Evolutionary conservation across 2,113 vertebrate genomes (phyloP).

Genomic region (Verasper variegatus): DNA sequence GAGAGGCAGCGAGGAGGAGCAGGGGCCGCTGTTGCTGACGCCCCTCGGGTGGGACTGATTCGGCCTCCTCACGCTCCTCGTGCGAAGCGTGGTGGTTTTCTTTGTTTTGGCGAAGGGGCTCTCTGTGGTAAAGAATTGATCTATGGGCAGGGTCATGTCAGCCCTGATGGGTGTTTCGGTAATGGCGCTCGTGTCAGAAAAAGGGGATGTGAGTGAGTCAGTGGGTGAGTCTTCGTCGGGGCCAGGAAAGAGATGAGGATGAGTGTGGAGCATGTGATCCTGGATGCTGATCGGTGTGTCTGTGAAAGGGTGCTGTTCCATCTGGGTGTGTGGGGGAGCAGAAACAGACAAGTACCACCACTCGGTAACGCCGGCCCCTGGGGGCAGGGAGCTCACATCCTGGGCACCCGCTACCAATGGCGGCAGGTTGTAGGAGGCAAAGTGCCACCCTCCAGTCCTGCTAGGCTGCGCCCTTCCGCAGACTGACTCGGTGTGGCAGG

Average conservation of each 20-base stretch:
- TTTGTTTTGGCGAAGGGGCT: constrained; percentile 56
- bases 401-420: constrained; percentile 57
- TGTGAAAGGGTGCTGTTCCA: constrained; percentile 4
- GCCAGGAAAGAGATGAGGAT: constrained; percentile 26
- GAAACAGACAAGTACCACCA: constrained; percentile 66
- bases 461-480: constrained; percentile 63
- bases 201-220: constrained; percentile 21
- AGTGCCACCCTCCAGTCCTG: constrained; percentile 75
- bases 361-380: constrained; percentile 45
- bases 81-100: constrained; percentile 78
- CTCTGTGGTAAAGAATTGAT: constrained; percentile 61
- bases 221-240: constrained; percentile 18
- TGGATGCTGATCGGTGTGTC: constrained; percentile 21
- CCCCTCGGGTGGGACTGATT: constrained; percentile 57
- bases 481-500: constrained; percentile 83
- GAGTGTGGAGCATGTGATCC: constrained; percentile 28
- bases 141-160: constrained; percentile 28
- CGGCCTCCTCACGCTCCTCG: constrained; percentile 79
- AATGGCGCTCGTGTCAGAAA: constrained; percentile 32
- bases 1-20: constrained; percentile 10
- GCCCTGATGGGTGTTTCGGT: constrained; percentile 3
- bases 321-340: constrained; percentile 34
- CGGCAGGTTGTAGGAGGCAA: constrained; percentile 71
- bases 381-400: constrained; percentile 37
- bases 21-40: constrained; percentile 22